Conservation (phyloP, 1,140 invertebrate species). For the Caenorhabditis briggsae region DNA sequence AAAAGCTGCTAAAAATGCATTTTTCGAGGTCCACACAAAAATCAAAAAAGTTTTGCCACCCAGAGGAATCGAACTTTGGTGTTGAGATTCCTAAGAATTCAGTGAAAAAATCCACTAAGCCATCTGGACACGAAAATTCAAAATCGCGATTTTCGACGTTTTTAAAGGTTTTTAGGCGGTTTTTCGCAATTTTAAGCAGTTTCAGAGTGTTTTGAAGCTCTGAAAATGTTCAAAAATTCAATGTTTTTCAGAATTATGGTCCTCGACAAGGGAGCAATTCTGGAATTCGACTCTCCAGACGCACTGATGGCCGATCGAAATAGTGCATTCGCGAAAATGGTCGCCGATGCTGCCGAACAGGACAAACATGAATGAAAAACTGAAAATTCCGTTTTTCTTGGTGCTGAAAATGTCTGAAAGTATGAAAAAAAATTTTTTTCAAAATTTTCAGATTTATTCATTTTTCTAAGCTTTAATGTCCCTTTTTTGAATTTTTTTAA, state of each 20-base stretch:
- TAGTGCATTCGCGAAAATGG: slow-evolving; percentile 82
- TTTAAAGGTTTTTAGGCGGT: no score
- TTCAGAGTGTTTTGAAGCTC: background rate
- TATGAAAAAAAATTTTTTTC: no score
- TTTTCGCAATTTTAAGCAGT: no score
- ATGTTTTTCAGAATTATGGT: slow-evolving; percentile 81
- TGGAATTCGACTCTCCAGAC: slow-evolving; percentile 86
- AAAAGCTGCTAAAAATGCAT: background rate
- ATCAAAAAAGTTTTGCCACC: background rate
- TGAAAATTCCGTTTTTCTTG: background rate
- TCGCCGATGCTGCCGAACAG: slow-evolving; percentile 54
- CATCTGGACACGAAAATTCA: no score
- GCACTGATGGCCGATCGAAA: slow-evolving; percentile 83
- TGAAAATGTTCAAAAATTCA: background rate
- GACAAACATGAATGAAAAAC: background rate
- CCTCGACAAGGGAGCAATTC: slow-evolving; percentile 85
- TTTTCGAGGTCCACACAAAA: background rate
- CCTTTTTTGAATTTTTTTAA: background rate
- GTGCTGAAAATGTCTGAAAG: background rate
- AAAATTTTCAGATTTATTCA: background rate
- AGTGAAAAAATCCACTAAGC: no score
- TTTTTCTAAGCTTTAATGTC: background rate
- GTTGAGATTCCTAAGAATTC: no score
- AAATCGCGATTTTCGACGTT: no score
- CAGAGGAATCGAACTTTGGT: no score